Conservation (phyloP, 2,888 invertebrate genomes). For the Dryomyza anilis region DNA sequence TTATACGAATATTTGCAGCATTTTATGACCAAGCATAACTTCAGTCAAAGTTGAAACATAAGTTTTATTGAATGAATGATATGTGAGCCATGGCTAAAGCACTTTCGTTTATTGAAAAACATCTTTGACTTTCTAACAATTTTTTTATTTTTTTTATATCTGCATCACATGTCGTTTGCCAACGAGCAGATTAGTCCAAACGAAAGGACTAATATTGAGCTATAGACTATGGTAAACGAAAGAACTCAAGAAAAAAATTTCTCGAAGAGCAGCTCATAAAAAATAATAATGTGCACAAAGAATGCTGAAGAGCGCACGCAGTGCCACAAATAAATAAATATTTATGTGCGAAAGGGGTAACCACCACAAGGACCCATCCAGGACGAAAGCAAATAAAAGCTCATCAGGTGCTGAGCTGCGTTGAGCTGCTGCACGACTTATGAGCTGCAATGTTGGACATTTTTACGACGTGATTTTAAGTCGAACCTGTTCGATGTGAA, state of each 20-base stretch:
- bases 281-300: conserved; percentile 18
- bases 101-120: conserved; percentile 23
- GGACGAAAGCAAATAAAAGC: too few species aligned
- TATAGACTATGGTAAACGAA: not conserved
- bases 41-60: conserved; percentile 4
- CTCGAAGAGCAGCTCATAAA: conserved; percentile 12
- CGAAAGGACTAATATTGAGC: conserved; percentile 21
- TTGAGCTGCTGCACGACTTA: conserved; percentile 46
- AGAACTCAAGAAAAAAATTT: too few species aligned
- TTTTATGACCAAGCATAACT: conserved; percentile 11
- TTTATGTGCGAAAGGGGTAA: not conserved
- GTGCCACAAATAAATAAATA: conserved; percentile 15
- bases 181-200: conserved; percentile 8
- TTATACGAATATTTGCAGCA: not conserved
- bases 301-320: conserved; percentile 14
- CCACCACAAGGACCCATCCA: too few species aligned
- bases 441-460: conserved; percentile 55
- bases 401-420: not conserved
- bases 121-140: not conserved
- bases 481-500: conserved; percentile 16
- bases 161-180: not conserved
- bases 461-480: conserved; percentile 56
- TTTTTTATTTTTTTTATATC: not conserved
- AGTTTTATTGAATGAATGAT: conserved; percentile 18
- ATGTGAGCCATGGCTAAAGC: conserved; percentile 5